Conservation (phyloP, 2,888 invertebrate genomes). For the Machimus rusticus region DNA sequence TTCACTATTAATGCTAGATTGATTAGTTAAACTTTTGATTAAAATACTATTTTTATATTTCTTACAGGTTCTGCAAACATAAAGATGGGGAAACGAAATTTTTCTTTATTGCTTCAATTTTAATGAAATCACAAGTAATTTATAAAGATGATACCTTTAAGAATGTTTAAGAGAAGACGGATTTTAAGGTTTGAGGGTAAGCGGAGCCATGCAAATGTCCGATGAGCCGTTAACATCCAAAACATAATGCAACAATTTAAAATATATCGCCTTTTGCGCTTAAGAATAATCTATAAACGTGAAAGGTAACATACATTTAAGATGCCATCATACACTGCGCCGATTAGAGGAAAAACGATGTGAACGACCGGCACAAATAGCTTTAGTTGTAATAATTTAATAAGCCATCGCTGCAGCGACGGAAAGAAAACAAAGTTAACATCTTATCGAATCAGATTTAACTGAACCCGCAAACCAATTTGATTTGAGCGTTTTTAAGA, state of each 20-base stretch:
- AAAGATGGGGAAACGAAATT: background rate
- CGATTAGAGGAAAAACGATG: background rate
- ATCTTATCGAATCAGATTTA: slow-evolving; percentile 1
- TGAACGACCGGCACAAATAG: background rate
- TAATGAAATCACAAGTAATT: background rate
- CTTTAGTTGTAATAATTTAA: background rate
- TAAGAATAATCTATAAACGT: background rate
- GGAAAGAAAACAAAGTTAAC: slow-evolving; percentile 19
- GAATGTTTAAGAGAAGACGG: background rate
- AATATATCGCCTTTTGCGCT: background rate
- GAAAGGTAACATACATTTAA: slow-evolving; percentile 24
- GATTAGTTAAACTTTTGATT: too few species aligned
- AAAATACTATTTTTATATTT: background rate
- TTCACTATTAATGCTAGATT: too few species aligned
- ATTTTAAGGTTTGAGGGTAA: background rate
- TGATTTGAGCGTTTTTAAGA: background rate
- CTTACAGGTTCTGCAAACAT: background rate
- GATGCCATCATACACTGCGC: background rate
- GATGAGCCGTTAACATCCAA: background rate
- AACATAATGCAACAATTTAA: background rate
- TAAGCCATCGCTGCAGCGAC: background rate
- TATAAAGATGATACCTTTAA: background rate
- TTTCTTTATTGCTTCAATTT: background rate
- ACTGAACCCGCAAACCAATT: background rate
- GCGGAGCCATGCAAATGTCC: background rate